Evolutionary conservation across 2,113 vertebrate genomes (phyloP).

Genomic region (Pardalotus punctatus): DNA sequence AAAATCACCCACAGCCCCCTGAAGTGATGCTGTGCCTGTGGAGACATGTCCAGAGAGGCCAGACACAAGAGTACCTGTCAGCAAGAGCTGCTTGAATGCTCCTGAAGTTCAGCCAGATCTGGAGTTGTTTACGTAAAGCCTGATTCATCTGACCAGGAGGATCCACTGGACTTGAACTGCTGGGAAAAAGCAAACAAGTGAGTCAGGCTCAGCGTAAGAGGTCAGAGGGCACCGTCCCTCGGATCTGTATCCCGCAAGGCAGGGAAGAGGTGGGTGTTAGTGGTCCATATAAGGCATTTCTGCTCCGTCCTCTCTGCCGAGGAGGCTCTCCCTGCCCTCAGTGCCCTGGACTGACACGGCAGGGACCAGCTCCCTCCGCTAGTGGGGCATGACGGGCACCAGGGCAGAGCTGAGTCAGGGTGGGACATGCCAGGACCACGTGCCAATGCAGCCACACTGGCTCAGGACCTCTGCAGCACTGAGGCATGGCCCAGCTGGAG

Average conservation of each 20-base stretch:
- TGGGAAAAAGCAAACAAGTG: slow-evolving; percentile 34
- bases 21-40: not conserved
- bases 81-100: not conserved
- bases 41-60: not conserved
- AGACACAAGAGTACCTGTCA: not conserved
- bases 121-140: slow-evolving; percentile 13
- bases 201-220: slow-evolving; percentile 41
- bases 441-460: not conserved
- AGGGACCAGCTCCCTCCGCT: not conserved
- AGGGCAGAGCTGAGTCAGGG: not conserved
- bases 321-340: not conserved
- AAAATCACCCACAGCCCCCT: not conserved
- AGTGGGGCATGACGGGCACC: rapidly evolving
- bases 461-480: not conserved
- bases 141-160: slow-evolving; percentile 35
- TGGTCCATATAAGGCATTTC: not conserved
- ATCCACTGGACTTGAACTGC: slow-evolving; percentile 6
- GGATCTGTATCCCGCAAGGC: not conserved
- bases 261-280: not conserved
- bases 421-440: not conserved
- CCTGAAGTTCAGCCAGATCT: slow-evolving; percentile 21
- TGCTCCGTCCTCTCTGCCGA: not conserved
- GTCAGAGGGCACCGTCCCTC: not conserved
- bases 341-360: rapidly evolving
- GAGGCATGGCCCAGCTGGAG: not conserved